These are phyloP conservation scores for Tarsius wallacei DNA, from an alignment of 2,797 vertebrate genomes.

Conservation along the genomic window DNA sequence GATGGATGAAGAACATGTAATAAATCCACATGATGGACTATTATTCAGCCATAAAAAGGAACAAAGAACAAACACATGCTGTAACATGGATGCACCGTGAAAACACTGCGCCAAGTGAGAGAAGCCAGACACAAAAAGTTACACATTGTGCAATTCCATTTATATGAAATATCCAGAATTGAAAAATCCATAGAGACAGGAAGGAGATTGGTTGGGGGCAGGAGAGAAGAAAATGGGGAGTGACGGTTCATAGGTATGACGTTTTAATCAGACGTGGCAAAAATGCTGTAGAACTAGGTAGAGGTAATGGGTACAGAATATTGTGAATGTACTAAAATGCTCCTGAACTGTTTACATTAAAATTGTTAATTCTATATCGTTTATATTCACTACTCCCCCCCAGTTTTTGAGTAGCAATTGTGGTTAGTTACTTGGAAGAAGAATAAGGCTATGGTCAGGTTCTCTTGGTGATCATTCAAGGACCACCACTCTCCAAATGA, in stretches of 20 bases:
- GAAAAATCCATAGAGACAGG: not conserved
- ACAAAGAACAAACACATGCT: not conserved
- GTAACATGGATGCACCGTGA: fast-evolving
- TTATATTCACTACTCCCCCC: not conserved
- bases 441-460: not conserved
- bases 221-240: not conserved
- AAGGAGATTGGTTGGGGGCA: not conserved
- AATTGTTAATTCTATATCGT: not conserved
- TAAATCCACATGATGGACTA: not conserved
- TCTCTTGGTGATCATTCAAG: not conserved
- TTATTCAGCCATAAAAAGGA: not conserved
- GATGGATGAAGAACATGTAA: not conserved
- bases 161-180: not conserved
- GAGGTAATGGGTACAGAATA: not conserved
- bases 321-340: not conserved
- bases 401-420: not conserved
- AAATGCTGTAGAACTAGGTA: not conserved
- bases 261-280: not conserved
- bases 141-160: fast-evolving
- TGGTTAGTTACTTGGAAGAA: not conserved
- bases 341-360: not conserved
- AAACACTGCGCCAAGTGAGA: not conserved
- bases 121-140: not conserved
- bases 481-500: not conserved
- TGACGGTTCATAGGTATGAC: fast-evolving